Conservation (phyloP, 2,113 vertebrate species). For the Trachemys scripta region DNA sequence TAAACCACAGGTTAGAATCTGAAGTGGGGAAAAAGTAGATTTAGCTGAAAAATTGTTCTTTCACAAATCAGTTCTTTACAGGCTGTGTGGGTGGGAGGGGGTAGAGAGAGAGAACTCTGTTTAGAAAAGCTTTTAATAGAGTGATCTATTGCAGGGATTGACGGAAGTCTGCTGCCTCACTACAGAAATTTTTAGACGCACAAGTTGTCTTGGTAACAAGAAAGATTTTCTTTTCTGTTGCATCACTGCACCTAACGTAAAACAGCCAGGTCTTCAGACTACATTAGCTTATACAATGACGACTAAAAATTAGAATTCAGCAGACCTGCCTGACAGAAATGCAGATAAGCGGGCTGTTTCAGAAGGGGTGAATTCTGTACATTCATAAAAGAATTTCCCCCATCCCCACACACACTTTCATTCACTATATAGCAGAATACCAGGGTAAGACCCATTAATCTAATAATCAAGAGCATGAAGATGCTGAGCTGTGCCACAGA, state of each 20-base stretch:
- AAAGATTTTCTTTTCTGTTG: conserved; percentile 27
- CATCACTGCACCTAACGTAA: conserved; percentile 19
- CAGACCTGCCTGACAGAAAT: not conserved
- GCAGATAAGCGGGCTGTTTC: rapidly evolving
- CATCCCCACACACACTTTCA: rapidly evolving
- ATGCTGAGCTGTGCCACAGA: not conserved
- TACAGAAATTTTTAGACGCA: conserved; percentile 20
- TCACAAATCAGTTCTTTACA: not conserved
- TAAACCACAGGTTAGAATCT: not conserved
- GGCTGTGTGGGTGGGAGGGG: not conserved
- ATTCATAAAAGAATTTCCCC: rapidly evolving
- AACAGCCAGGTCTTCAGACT: not conserved
- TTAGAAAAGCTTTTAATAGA: conserved; percentile 14
- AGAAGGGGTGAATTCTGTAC: rapidly evolving
- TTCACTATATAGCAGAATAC: rapidly evolving
- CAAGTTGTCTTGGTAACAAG: conserved; percentile 62
- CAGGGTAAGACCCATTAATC: not conserved
- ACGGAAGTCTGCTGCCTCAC: conserved; percentile 20
- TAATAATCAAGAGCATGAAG: not conserved
- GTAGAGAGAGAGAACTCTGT: not conserved
- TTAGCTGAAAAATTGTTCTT: not conserved
- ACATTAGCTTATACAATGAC: not conserved
- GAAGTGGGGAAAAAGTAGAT: not conserved
- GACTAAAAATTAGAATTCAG: not conserved
- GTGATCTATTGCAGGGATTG: not conserved